Evolutionary conservation across 2,888 invertebrate genomes (phyloP).

Genomic region (Flexamia atlantica): DNA sequence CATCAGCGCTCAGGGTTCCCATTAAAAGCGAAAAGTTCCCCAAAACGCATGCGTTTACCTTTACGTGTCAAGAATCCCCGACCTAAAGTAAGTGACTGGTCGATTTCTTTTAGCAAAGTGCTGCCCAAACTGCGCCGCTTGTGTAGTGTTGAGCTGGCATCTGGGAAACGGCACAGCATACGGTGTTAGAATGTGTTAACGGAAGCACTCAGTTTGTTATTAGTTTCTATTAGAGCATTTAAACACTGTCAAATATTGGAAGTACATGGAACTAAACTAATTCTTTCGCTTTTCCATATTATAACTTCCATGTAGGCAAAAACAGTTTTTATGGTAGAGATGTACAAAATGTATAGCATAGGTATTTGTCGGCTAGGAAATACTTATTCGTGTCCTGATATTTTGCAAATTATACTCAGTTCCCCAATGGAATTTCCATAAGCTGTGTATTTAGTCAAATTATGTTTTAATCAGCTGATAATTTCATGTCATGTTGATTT

Average conservation of each 20-base stretch:
- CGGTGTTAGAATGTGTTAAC: not conserved
- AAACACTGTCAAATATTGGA: not conserved
- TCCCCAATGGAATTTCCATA: no score
- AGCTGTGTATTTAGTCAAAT: no score
- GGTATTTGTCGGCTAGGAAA: no score
- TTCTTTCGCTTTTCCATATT: not conserved
- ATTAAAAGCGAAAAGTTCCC: conserved; percentile 15
- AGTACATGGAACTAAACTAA: not conserved
- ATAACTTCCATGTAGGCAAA: no score
- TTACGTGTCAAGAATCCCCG: conserved; percentile 54
- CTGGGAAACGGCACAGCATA: not conserved
- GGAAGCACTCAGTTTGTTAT: not conserved
- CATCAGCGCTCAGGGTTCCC: not conserved
- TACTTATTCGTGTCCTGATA: no score
- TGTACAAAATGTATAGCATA: no score
- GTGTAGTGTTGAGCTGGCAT: not conserved
- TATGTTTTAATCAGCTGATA: no score
- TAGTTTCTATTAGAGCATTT: not conserved
- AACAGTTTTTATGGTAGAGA: no score
- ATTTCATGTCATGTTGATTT: no score
- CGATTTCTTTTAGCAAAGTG: conserved; percentile 61
- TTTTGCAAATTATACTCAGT: no score
- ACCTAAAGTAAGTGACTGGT: conserved; percentile 58
- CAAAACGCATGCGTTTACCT: conserved; percentile 44
- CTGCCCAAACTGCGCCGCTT: conserved; percentile 17